Evolutionary conservation across 1,140 invertebrate genomes (phyloP).

Genomic region (Arion vulgaris): DNA sequence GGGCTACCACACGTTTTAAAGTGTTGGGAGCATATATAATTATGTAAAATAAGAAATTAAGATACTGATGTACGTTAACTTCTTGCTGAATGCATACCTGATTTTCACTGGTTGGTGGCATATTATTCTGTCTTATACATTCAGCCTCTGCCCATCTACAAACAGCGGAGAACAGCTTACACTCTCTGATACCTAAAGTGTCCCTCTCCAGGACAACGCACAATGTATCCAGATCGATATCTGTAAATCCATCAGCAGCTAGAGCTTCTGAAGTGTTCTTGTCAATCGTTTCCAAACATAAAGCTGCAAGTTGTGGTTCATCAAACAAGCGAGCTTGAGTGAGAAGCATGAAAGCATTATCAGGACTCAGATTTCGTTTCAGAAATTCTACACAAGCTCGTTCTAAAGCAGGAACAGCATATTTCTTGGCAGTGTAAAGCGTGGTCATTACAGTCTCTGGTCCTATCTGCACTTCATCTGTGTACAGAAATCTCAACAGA

Average conservation of each 20-base stretch:
- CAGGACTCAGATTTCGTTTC: slow-evolving; percentile 83
- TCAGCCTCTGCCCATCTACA: slow-evolving; percentile 86
- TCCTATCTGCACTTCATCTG: slow-evolving; percentile 88
- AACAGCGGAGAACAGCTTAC: slow-evolving; percentile 83
- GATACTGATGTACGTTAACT: too few species aligned
- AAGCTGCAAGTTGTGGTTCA: slow-evolving; percentile 83
- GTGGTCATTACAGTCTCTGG: slow-evolving; percentile 91
- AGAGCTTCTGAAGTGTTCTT: slow-evolving; percentile 87
- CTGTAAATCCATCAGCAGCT: slow-evolving; percentile 87
- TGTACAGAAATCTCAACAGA: slow-evolving; percentile 81
- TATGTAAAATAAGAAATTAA: too few species aligned
- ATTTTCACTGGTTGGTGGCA: slow-evolving; percentile 81
- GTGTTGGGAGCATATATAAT: too few species aligned
- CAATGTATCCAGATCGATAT: slow-evolving; percentile 88
- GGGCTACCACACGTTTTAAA: too few species aligned
- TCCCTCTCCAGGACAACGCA: slow-evolving; percentile 87
- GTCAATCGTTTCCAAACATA: slow-evolving; percentile 90
- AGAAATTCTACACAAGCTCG: slow-evolving; percentile 89
- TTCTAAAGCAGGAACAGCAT: slow-evolving; percentile 86
- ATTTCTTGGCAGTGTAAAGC: slow-evolving; percentile 90
- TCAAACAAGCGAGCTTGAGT: slow-evolving; percentile 87
- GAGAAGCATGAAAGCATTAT: slow-evolving; percentile 88
- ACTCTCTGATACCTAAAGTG: slow-evolving; percentile 86
- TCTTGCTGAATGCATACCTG: slow-evolving; percentile 72
- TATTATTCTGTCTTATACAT: slow-evolving; percentile 80